Evolutionary conservation across 1,140 invertebrate species (phyloP), one percentile per base, ranked within the genome.

Genomic region (Neotoxoptera formosana): DNA sequence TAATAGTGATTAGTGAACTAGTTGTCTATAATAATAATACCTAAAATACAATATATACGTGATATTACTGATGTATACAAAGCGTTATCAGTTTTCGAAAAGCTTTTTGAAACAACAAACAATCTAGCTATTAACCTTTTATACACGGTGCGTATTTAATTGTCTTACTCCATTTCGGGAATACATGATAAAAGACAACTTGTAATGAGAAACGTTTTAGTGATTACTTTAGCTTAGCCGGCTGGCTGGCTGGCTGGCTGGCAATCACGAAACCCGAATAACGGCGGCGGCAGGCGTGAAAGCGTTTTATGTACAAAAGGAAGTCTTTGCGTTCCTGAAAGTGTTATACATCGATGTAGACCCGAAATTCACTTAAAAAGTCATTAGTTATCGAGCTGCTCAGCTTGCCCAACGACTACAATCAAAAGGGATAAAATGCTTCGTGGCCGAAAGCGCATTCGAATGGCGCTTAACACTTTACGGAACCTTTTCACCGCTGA

Each of bases 341-440:
- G 67, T 83, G 90, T 91, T 76, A 17, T 83, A 51, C 45, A 91
- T 36, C 45, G 45, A 81, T 51, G 67, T 76, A 91, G 90, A 67
- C 56, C 60, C 76, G n/a, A 91, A 91, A 91, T 91, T 91, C 90
- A 91, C 90, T 91, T 91, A 91, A 91, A 91, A 91, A 91, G 90
- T 91, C 90, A 91, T 91, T 91, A 91, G 90, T 91, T 91, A 91
- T 91, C 90, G 67, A 90, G 89, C 36, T 45, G 53, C 53, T 45
- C 87, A 76, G 90, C 60, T 91, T n/a, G 56, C 41, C 90, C 90
- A n/a, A 91, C 41, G 45, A 91, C 60, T 76, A 91, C 60, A 91
- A 91, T 91, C 90, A 76, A 91, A 60, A 67, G 90, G 90, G 90
- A 91, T 91, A 91, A 91, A 91, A 67, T 47, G 56, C 60, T 91